phyloP scores from a whole-genome alignment of 2,113 vertebrate species.

The Terrapene triunguis region DNA sequence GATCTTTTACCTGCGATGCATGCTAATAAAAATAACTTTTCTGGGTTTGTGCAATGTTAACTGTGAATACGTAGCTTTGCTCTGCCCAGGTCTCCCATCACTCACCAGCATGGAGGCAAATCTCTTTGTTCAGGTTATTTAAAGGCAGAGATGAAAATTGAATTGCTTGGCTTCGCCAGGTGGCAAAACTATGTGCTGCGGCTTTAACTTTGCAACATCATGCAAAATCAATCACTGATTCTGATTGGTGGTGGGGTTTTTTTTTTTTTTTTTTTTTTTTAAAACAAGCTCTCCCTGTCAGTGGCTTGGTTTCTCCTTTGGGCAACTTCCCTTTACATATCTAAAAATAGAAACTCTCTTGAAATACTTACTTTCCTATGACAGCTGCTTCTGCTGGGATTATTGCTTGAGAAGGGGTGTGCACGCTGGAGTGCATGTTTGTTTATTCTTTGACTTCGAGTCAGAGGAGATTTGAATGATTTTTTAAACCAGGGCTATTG shows the following conservation, averaged over 20 bases:
- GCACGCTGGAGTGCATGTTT: rapidly evolving
- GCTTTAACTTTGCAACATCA: neutral
- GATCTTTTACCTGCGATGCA: neutral
- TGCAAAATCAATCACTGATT: neutral
- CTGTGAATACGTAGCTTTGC: neutral
- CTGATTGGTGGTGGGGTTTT: neutral
- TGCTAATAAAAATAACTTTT: neutral
- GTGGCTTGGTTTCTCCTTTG: neutral
- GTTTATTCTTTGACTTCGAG: neutral
- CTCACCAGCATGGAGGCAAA: neutral
- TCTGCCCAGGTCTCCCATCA: neutral
- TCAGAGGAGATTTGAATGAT: neutral
- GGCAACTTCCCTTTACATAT: neutral
- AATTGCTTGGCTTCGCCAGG: neutral
- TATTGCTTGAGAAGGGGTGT: neutral
- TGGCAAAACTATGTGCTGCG: neutral
- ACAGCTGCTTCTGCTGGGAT: neutral
- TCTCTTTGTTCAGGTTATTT: neutral
- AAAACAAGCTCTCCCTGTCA: neutral
- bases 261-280: neutral
- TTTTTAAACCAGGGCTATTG: neutral
- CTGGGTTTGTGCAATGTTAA: too few species aligned
- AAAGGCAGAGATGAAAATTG: neutral
- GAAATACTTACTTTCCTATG: neutral
- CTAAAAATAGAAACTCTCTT: slow-evolving; percentile 2